Conservation (phyloP, 2,113 vertebrate species). For the Cyprinodon tularosa region DNA sequence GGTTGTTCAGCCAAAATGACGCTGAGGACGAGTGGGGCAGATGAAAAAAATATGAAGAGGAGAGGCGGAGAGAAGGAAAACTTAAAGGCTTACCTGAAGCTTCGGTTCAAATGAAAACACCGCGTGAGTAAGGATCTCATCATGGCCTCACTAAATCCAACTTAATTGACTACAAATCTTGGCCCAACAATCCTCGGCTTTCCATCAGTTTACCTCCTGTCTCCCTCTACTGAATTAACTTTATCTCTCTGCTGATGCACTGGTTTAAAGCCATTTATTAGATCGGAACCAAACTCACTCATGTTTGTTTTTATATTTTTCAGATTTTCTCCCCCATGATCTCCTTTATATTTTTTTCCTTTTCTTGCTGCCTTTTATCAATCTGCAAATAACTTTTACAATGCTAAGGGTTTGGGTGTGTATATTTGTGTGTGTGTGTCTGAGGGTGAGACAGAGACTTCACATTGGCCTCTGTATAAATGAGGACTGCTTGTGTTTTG, state of each 20-base stretch:
- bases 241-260: background rate
- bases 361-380: background rate
- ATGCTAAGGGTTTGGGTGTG: no score
- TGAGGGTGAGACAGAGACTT: background rate
- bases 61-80: background rate
- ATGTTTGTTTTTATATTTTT: background rate
- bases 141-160: slow-evolving; percentile 73
- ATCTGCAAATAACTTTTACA: background rate
- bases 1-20: slow-evolving; percentile 7
- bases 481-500: slow-evolving; percentile 59
- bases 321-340: background rate
- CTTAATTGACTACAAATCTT: slow-evolving; percentile 83
- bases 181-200: slow-evolving; percentile 51
- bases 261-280: background rate
- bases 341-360: background rate
- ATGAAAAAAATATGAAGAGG: slow-evolving; percentile 7
- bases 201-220: slow-evolving; percentile 27
- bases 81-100: slow-evolving; percentile 74
- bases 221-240: slow-evolving; percentile 2
- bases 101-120: slow-evolving; percentile 74
- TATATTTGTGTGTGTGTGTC: background rate
- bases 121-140: slow-evolving; percentile 56
- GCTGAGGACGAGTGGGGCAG: slow-evolving; percentile 2
- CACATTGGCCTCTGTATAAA: slow-evolving; percentile 42
- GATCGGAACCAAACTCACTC: background rate